phyloP scores from a whole-genome alignment of 2,888 invertebrate species.

The Drosophila borborema region DNA sequence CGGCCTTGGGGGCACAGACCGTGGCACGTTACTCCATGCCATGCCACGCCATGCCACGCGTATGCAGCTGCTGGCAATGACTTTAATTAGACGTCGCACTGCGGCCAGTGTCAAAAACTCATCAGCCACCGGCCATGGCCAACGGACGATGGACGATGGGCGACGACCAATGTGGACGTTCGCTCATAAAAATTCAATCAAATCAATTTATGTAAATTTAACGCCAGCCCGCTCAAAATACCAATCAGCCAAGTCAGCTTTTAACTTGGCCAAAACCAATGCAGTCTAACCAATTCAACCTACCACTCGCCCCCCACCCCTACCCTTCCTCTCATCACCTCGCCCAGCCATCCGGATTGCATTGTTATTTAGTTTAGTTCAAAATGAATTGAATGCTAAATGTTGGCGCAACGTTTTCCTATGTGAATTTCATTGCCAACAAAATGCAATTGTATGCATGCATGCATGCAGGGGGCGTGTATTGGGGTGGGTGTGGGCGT shows the following conservation, averaged over 20 bases:
- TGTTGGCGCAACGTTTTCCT: slow-evolving; percentile 47
- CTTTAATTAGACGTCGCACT: slow-evolving; percentile 67
- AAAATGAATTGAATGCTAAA: slow-evolving; percentile 71
- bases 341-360: slow-evolving; percentile 30
- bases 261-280: slow-evolving; percentile 20
- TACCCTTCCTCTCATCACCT: too few relatives aligned
- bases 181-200: slow-evolving; percentile 85
- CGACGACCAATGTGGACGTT: slow-evolving; percentile 8
- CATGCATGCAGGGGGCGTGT: background rate
- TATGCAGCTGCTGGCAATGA: slow-evolving; percentile 73
- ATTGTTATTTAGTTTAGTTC: slow-evolving; percentile 76
- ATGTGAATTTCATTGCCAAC: slow-evolving; percentile 63
- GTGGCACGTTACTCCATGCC: slow-evolving; percentile 7
- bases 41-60: background rate
- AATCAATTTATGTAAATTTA: slow-evolving; percentile 86
- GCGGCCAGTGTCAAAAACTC: slow-evolving; percentile 57
- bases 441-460: slow-evolving; percentile 31
- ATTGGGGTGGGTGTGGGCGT: background rate
- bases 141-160: slow-evolving; percentile 11
- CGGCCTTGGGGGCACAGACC: slow-evolving; percentile 51
- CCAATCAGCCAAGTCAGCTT: slow-evolving; percentile 38
- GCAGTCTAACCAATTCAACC: background rate
- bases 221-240: slow-evolving; percentile 63
- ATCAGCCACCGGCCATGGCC: slow-evolving; percentile 50
- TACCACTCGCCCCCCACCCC: background rate